A percentile compares a stretch with the other conserved stretches of the same genome.
Evolutionary conservation across 2,113 vertebrate species (phyloP).

Genomic region (Ciconia stormi): DNA sequence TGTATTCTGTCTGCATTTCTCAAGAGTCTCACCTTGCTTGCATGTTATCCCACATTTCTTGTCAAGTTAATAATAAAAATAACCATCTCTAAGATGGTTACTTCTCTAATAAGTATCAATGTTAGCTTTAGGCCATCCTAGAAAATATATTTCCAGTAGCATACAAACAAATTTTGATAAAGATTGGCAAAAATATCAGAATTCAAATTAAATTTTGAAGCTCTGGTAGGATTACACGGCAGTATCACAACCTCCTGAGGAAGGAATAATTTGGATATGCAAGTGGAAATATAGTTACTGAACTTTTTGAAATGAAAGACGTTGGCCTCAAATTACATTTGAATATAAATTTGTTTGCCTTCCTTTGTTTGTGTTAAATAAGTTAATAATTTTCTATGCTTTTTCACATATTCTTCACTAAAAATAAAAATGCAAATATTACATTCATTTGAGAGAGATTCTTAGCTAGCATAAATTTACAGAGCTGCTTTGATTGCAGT

Average conservation of each 20-base stretch:
- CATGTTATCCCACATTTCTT: background rate
- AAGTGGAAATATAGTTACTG: background rate
- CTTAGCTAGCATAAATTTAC: background rate
- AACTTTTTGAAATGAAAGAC: background rate
- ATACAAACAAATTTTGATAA: background rate
- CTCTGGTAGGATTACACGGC: background rate
- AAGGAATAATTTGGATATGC: background rate
- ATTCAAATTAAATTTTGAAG: background rate
- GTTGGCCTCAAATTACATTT: background rate
- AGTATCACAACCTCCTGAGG: background rate
- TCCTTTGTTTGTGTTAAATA: background rate
- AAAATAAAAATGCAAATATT: background rate
- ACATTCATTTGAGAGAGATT: background rate
- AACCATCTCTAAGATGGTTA: background rate
- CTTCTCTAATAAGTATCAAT: background rate
- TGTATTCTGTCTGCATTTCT: background rate
- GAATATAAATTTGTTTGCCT: background rate
- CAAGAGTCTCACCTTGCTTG: background rate
- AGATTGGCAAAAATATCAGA: background rate
- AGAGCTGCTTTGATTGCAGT: background rate
- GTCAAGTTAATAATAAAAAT: background rate
- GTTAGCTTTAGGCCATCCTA: background rate
- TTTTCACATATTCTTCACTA: background rate
- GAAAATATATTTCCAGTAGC: background rate
- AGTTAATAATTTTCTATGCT: background rate